phyloP scores from a whole-genome alignment of 2,113 vertebrate species.

The Gadus macrocephalus region DNA sequence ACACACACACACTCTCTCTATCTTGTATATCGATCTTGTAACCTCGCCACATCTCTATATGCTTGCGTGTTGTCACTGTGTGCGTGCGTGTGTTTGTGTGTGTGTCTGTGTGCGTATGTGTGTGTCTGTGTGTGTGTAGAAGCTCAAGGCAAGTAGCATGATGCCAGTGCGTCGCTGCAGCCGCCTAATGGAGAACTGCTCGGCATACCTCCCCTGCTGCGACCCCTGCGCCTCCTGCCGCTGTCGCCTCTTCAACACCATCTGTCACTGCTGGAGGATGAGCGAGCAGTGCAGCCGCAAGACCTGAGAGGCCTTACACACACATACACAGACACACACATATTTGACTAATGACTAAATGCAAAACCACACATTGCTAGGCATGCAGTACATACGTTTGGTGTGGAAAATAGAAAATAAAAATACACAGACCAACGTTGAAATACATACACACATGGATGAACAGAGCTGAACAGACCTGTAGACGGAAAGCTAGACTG shows the following conservation, averaged over 20 bases:
- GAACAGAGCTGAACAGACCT: too few relatives aligned
- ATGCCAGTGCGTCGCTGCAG: constrained; percentile 52
- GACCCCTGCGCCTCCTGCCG: constrained; percentile 71
- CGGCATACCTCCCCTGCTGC: constrained; percentile 59
- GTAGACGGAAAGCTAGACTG: too few relatives aligned
- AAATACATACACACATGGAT: too few relatives aligned
- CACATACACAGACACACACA: too few relatives aligned
- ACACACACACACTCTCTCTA: not conserved
- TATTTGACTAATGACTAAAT: too few relatives aligned
- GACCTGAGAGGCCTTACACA: constrained; percentile 35
- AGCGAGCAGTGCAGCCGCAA: constrained; percentile 57
- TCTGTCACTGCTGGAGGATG: constrained; percentile 75
- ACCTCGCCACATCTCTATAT: not conserved
- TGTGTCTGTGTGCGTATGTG: not conserved
- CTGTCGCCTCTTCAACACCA: constrained; percentile 75
- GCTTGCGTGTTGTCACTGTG: not conserved
- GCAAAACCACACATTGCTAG: too few relatives aligned
- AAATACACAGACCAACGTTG: too few relatives aligned
- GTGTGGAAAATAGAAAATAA: too few relatives aligned
- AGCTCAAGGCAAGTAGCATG: constrained; percentile 16
- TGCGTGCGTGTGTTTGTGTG: not conserved
- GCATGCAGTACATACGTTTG: too few relatives aligned
- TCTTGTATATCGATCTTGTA: not conserved
- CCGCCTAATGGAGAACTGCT: constrained; percentile 66
- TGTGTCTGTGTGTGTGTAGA: constrained; percentile 31